Conservation (phyloP, 2,888 invertebrate species). For the Polydrusus tereticollis region DNA sequence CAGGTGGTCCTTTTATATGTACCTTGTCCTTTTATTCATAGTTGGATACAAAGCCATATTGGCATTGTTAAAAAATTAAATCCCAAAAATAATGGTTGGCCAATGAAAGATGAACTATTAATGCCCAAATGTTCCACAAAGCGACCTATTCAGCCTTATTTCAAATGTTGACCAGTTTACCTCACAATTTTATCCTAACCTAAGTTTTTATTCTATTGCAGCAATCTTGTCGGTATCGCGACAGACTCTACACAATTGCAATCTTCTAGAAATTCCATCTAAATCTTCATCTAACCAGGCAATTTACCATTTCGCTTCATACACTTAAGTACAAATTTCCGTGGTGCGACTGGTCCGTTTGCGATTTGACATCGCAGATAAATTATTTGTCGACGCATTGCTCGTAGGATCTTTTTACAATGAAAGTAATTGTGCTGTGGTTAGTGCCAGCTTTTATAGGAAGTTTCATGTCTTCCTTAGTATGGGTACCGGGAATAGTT, state of each 20-base stretch:
- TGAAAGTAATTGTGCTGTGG: conserved; percentile 21
- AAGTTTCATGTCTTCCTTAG: not conserved
- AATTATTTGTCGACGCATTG: conserved; percentile 1
- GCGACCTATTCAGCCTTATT: too few relatives aligned
- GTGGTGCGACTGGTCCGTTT: not conserved
- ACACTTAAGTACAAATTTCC: not conserved
- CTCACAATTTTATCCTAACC: too few relatives aligned
- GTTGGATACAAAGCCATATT: too few relatives aligned
- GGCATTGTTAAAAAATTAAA: too few relatives aligned
- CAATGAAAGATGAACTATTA: too few relatives aligned
- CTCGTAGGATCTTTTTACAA: conserved; percentile 7
- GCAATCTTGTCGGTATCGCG: not conserved
- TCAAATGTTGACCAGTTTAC: too few relatives aligned
- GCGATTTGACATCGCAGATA: conserved; percentile 9
- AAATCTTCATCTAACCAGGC: conserved; percentile 8
- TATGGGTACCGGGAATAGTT: not conserved
- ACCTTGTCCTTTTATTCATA: too few relatives aligned
- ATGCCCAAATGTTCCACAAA: too few relatives aligned
- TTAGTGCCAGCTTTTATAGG: not conserved
- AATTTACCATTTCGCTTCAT: not conserved
- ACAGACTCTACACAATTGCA: not conserved
- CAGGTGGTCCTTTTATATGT: too few relatives aligned
- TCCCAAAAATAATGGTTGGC: too few relatives aligned
- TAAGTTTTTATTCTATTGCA: not conserved
- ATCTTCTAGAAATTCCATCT: conserved; percentile 2